These are phyloP conservation scores for Intellagama lesueurii DNA, from an alignment of 2,797 vertebrate genomes.

Conservation along the genomic window DNA sequence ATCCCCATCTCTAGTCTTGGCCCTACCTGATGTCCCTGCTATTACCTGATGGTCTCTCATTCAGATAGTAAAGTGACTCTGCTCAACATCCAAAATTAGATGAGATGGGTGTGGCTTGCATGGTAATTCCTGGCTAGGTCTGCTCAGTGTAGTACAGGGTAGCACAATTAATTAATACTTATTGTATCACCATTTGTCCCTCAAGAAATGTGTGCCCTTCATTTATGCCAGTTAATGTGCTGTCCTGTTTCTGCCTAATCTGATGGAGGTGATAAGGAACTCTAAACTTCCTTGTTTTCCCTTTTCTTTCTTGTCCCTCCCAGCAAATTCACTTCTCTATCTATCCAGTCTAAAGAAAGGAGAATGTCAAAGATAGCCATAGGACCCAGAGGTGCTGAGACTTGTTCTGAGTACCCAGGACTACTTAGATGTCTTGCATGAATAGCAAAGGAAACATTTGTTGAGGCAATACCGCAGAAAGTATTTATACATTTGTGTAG, in stretches of 20 bases:
- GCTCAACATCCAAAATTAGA: too few species aligned
- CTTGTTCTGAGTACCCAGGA: background rate
- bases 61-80: too few species aligned
- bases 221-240: background rate
- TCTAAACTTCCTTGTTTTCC: background rate
- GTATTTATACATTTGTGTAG: conserved; percentile 55
- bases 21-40: too few species aligned
- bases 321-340: background rate
- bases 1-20: too few species aligned
- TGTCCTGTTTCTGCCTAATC: background rate
- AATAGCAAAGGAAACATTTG: conserved; percentile 51
- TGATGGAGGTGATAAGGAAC: background rate
- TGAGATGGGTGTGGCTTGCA: too few species aligned
- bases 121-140: too few species aligned
- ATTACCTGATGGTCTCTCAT: too few species aligned
- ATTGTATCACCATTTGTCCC: background rate
- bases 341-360: background rate
- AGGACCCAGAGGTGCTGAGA: background rate
- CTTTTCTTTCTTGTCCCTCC: background rate
- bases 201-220: background rate
- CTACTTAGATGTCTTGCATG: conserved; percentile 2
- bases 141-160: too few species aligned
- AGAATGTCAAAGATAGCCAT: background rate
- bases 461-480: conserved; percentile 36
- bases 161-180: background rate